Evolutionary conservation across 1,140 invertebrate species (phyloP), one percentile per base, ranked within the genome.

Genomic region (Glomeris maerens): DNA sequence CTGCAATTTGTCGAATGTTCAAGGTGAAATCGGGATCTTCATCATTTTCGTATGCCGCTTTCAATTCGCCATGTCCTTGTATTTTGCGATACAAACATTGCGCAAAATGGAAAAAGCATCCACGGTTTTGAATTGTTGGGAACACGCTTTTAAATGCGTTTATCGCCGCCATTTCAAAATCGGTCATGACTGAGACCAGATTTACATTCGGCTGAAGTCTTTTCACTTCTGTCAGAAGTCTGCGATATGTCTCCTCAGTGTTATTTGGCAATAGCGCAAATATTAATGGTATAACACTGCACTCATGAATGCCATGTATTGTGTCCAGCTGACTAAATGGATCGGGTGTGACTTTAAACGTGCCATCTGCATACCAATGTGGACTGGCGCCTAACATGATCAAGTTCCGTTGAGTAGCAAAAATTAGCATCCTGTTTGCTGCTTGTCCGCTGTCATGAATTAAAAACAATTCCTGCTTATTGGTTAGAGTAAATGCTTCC

Each of bases 271-370:
- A 14, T 17, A 36, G 17, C 17, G 31, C 31, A 36, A 36, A 36
- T 17, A 36, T 42, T 26, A 39, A 7, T 2, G 52, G 52, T 5
- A 49, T 46, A 14, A 39, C 21, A 4, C 25, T 2, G 25, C 22
- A 20, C 13, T 31, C 21, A 13, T 27, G 23, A 14, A 25, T 25
- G 1, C n/a, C 44, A 40, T 50, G 46, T 2, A 52, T 27, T n/a
- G 38, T 48, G 23, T 52, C 47, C 1, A 52, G n/a, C 45, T 52
- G 44, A 21, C 26, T 25, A 36, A 20, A 56, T 52, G 50, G 54
- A 54, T 49, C 49, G 51, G 41, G 41, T 10, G 20, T 22, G 10
- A 22, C 23, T 21, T 44, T 44, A 22, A 44, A 44, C 7, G 41
- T 44, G 41, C 41, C 20, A 20, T 44, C 7, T 7, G 41, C 41